Conservation (phyloP, 2,888 invertebrate genomes). For the Folsomia manolachei region DNA sequence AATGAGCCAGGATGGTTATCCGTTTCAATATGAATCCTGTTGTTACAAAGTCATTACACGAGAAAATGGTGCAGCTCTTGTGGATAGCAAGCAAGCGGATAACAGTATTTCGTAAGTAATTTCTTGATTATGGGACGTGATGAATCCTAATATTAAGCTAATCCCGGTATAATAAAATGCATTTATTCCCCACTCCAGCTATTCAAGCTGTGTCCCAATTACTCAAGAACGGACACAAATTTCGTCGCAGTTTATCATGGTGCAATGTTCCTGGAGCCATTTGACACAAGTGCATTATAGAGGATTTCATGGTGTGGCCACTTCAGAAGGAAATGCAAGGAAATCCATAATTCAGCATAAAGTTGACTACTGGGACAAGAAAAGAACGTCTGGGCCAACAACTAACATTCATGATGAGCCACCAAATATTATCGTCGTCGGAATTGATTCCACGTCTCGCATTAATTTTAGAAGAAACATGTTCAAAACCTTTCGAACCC, state of each 20-base stretch:
- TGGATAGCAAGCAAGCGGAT: background rate
- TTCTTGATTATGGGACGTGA: background rate
- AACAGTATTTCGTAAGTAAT: background rate
- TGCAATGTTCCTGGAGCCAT: background rate
- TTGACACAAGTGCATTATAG: background rate
- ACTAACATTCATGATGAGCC: background rate
- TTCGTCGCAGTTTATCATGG: background rate
- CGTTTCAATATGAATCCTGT: background rate
- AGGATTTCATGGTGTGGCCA: conserved; percentile 5
- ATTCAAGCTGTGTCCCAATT: background rate
- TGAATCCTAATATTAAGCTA: background rate
- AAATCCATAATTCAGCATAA: background rate
- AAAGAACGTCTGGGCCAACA: background rate
- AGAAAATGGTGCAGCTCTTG: background rate
- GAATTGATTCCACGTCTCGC: conserved; percentile 14
- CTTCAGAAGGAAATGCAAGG: background rate
- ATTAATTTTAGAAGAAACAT: conserved; percentile 16
- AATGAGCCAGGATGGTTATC: background rate
- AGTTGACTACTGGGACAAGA: background rate
- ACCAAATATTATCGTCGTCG: conserved; percentile 6
- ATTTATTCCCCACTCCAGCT: background rate
- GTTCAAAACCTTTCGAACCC: conserved; percentile 1
- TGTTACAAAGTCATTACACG: conserved; percentile 7
- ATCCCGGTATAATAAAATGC: too few relatives aligned
- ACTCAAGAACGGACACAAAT: background rate